Evolutionary conservation across 1,140 invertebrate species (phyloP), one percentile per base, ranked within the genome.

Genomic region (Heterodera carotae): DNA sequence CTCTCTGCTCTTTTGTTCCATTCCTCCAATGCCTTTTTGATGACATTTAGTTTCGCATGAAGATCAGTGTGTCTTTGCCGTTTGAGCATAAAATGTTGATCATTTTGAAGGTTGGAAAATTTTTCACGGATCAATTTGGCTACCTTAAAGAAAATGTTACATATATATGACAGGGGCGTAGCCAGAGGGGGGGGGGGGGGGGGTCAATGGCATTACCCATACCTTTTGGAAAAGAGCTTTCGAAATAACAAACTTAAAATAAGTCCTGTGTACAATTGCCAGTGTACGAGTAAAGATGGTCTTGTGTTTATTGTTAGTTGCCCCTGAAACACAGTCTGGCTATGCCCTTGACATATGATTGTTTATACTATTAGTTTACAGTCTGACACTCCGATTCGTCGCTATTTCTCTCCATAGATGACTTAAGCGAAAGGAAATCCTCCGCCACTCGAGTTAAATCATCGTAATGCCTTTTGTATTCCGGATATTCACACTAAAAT

Each of bases 381-480:
- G 15, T 64, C 27, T 39, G 48, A 76, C 75, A 33, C 15, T 70
- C 75, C 15, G 18, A 10, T 8, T 76, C 70, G 27, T 53, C 36
- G 12, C 39, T 59, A 4, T 72, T n/a, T 10, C 22, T 39, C 3
- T 18, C 36, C 36, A 43, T 18, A 1, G 31, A 31, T 6, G 75
- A 48, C 62, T 76, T 27, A 22, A 76, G 71, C 22, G 25, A 15
- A 27, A 34, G 34, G 34, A 76, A 76, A 29, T 76, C 75, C 12
- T 36, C 7, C 8, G 66, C 66, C 3, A 76, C 75, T 8, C 39
- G 60, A 10, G 36, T 43, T 64, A 76, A 39, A 27, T 69, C 31
- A 53, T 76, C 70, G 29, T 70, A 76, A 39, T 36, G 76, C 36
- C 66, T 29, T 18, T 43, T 72, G 34, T 76, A 76, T 75, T 70